Evolutionary conservation across 2,113 vertebrate species (phyloP).

Genomic region (Phalacrocorax pelagicus): DNA sequence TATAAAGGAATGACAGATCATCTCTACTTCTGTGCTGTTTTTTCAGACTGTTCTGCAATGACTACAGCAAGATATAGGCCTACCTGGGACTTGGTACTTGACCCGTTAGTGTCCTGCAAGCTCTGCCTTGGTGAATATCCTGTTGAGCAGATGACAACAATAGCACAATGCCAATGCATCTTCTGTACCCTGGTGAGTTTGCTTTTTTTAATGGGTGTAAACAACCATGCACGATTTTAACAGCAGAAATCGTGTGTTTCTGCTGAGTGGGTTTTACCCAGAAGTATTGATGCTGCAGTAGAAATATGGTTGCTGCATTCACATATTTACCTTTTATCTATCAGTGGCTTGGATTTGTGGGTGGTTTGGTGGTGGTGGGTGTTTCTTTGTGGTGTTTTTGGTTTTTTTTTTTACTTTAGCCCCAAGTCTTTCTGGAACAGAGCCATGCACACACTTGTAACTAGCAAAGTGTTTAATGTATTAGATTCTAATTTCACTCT

Average conservation of each 20-base stretch:
- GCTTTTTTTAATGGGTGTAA: neutral
- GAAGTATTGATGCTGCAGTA: neutral
- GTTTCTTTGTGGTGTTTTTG: too few relatives aligned
- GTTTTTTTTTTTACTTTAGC: neutral
- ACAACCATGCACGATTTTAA: neutral
- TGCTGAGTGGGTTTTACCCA: neutral
- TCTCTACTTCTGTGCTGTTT: neutral
- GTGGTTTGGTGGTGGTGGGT: neutral
- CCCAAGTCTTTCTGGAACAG: neutral
- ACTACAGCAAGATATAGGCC: constrained; percentile 92
- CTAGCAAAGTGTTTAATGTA: neutral
- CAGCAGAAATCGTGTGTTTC: neutral
- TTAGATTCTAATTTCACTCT: neutral
- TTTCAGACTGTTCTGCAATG: constrained; percentile 86
- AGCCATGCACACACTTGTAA: neutral
- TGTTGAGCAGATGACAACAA: constrained; percentile 96
- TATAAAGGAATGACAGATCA: neutral
- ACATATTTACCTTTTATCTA: neutral
- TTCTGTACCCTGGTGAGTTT: constrained; percentile 96
- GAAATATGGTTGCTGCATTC: neutral
- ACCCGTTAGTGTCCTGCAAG: constrained; percentile 96
- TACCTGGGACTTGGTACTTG: constrained; percentile 96
- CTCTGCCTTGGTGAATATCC: constrained; percentile 98
- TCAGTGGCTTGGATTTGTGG: neutral
- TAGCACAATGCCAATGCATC: constrained; percentile 97